phyloP scores from a whole-genome alignment of 35 echinoderm and acorn worm species.

The Heliocidaris tuberculata region DNA sequence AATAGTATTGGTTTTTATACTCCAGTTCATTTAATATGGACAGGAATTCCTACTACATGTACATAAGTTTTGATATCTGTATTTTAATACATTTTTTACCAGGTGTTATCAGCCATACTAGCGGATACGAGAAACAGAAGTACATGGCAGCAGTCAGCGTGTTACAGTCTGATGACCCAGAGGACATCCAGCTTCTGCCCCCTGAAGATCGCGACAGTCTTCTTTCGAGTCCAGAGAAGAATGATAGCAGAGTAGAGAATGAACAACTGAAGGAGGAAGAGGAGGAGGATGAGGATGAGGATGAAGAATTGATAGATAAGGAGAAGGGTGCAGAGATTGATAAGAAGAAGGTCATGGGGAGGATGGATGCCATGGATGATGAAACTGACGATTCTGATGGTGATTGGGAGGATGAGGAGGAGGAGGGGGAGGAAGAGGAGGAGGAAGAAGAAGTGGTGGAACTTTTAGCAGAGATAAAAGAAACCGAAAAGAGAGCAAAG shows the following conservation, averaged over 20 bases:
- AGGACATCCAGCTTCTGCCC: constrained; percentile 56
- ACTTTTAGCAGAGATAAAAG: not conserved
- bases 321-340: not conserved
- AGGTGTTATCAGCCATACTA: constrained; percentile 60
- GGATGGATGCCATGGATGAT: not conserved
- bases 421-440: not conserved
- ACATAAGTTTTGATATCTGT: no score
- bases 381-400: constrained; percentile 15
- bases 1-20: no score
- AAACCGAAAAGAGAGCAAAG: constrained; percentile 4
- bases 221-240: not conserved
- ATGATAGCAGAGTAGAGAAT: not conserved
- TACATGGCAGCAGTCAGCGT: constrained; percentile 65
- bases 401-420: constrained; percentile 45
- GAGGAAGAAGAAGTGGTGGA: not conserved
- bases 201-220: constrained; percentile 46
- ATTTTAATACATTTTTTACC: not conserved
- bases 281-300: not conserved
- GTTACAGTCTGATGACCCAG: constrained; percentile 55
- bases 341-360: constrained; percentile 1
- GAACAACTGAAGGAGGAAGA: not conserved
- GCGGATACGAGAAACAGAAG: constrained; percentile 62
- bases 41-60: no score
- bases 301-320: constrained; percentile 5
- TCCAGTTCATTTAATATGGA: no score